A percentile compares a stretch with the other conserved stretches of the same genome.
Conservation (phyloP, 2,888 invertebrate genomes). For the Cheiracanthium punctorium region DNA sequence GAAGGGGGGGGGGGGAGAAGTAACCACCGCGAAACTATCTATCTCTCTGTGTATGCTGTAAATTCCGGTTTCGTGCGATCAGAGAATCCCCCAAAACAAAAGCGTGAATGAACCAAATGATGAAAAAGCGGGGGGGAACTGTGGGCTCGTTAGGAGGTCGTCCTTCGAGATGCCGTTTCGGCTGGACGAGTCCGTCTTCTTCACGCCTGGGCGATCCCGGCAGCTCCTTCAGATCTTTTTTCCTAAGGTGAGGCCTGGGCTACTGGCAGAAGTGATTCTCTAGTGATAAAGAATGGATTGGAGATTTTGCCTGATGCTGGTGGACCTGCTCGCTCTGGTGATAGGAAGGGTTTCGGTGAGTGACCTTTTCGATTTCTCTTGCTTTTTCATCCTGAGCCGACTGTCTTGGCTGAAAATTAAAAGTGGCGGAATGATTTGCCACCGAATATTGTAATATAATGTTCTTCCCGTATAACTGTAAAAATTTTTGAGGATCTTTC, state of each 20-base stretch:
- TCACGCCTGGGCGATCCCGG: neutral
- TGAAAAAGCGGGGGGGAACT: neutral
- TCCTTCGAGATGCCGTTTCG: slow-evolving; percentile 13
- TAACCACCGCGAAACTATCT: neutral
- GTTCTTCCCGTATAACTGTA: too few relatives aligned
- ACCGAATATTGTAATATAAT: too few relatives aligned
- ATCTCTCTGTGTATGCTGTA: neutral
- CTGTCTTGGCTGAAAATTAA: too few relatives aligned
- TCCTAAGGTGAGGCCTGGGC: neutral
- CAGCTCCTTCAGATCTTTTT: neutral
- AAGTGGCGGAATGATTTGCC: too few relatives aligned
- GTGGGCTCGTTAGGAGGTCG: slow-evolving; percentile 7
- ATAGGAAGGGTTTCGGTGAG: slow-evolving; percentile 3
- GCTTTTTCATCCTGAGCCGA: too few relatives aligned
- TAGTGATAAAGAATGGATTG: neutral
- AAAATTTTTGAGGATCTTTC: too few relatives aligned
- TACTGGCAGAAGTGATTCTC: neutral
- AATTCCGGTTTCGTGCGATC: neutral
- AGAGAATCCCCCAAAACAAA: neutral
- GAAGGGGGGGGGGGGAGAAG: neutral
- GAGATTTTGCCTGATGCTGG: neutral
- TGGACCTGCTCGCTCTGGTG: neutral
- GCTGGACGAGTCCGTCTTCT: slow-evolving; percentile 5
- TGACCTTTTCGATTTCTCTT: neutral
- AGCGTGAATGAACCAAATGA: slow-evolving; percentile 10